Percentiles rank a stretch among this genome's conserved stretches.
phyloP scores from a whole-genome alignment of 92 coral and sea anemone species.

The Epizoanthus stellaris region DNA sequence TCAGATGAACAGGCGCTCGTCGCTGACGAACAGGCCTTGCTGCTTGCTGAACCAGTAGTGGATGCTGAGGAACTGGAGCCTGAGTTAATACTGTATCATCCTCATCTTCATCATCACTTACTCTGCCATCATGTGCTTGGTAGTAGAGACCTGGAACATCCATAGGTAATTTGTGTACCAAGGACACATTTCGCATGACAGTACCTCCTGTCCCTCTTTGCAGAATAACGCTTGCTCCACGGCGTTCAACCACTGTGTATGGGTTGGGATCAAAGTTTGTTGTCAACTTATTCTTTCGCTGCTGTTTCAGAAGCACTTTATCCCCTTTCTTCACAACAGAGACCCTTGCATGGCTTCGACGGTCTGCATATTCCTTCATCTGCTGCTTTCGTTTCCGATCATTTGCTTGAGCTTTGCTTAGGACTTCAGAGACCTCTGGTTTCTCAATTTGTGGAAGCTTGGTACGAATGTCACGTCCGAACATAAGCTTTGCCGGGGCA shows the following conservation, averaged over 20 bases:
- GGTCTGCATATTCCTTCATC: slow-evolving; percentile 8
- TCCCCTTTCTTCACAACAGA: background rate
- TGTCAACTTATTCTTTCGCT: slow-evolving; percentile 4
- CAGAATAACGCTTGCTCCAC: background rate
- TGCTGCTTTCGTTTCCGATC: background rate
- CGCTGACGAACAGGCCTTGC: no score
- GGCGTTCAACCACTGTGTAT: slow-evolving; percentile 9
- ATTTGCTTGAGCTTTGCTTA: background rate
- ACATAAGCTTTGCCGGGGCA: background rate
- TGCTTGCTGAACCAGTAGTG: no score
- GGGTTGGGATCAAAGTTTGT: slow-evolving; percentile 1
- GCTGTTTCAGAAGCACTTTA: background rate
- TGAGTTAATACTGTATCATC: no score
- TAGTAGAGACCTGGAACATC: no score
- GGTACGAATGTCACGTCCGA: slow-evolving; percentile 1
- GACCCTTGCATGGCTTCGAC: background rate
- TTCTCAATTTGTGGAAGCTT: background rate
- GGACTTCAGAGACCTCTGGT: background rate
- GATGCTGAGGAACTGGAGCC: no score
- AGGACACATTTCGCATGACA: slow-evolving; percentile 3
- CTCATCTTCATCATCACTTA: no score
- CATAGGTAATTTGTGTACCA: background rate
- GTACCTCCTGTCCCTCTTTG: background rate
- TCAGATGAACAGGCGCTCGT: no score
- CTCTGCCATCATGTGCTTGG: no score